These are phyloP conservation scores for Lampris incognitus DNA, from an alignment of 2,113 vertebrate genomes.

Conservation along the genomic window DNA sequence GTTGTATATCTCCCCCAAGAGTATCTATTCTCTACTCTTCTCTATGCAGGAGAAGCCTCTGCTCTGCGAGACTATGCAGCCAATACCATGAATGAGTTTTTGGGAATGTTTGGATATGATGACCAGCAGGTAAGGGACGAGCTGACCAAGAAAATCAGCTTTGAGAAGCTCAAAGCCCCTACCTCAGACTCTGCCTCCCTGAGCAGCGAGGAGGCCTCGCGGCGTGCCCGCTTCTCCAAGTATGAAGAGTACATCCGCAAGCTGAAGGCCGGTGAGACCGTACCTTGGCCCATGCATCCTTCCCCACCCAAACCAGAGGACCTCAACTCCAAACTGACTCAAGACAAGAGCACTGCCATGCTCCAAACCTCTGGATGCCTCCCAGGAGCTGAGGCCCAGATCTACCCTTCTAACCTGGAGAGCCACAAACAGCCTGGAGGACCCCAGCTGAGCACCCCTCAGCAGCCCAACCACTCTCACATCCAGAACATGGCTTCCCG, in stretches of 20 bases:
- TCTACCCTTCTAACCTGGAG: constrained; percentile 85
- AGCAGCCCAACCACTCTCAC: constrained; percentile 85
- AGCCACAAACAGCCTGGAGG: constrained; percentile 87
- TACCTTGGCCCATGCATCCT: constrained; percentile 90
- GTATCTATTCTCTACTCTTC: constrained; percentile 21
- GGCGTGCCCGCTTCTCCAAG: constrained; percentile 95
- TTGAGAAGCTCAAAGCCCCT: constrained; percentile 92
- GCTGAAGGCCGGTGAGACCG: constrained; percentile 93
- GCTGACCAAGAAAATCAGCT: constrained; percentile 96
- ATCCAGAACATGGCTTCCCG: constrained; percentile 91
- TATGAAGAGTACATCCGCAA: constrained; percentile 99
- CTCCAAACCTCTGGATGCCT: constrained; percentile 81
- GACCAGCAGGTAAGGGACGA: constrained; percentile 96
- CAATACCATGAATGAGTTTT: constrained; percentile 97
- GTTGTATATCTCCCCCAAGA: neutral
- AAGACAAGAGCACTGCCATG: constrained; percentile 81
- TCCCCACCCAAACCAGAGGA: constrained; percentile 87
- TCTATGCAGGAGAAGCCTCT: constrained; percentile 88
- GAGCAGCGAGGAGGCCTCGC: constrained; percentile 87
- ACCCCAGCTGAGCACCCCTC: constrained; percentile 83
- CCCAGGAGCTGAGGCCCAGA: constrained; percentile 79
- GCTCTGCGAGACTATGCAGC: constrained; percentile 94
- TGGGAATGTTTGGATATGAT: constrained; percentile 97
- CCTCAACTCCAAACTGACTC: constrained; percentile 84
- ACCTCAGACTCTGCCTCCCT: constrained; percentile 87